A percentile compares a stretch with the other conserved stretches of the same genome.
phyloP scores from a whole-genome alignment of 1,140 invertebrate species.

The Microvelia longipes region DNA sequence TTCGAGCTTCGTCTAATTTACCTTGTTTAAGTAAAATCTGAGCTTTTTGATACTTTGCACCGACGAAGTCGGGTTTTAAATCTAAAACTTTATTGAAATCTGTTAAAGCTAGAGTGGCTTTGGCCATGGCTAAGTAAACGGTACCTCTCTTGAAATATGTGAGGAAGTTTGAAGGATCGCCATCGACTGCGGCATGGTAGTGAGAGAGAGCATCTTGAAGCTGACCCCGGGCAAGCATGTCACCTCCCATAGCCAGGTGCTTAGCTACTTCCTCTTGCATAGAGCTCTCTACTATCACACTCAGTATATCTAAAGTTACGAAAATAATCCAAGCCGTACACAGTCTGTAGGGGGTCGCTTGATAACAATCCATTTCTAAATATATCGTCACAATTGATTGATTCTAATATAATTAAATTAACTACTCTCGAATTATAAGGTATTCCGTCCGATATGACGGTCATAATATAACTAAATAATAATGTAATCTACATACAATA shows the following conservation, averaged over 20 bases:
- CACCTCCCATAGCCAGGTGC: conserved; percentile 83
- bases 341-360: conserved; percentile 17
- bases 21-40: conserved; percentile 81
- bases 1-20: conserved; percentile 59
- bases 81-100: conserved; percentile 87
- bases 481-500: too few relatives aligned
- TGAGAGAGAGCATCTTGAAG: conserved; percentile 90
- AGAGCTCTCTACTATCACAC: conserved; percentile 5
- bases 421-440: not conserved
- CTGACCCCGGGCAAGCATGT: conserved; percentile 78
- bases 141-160: conserved; percentile 90
- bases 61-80: conserved; percentile 84
- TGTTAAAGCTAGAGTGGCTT: conserved; percentile 83
- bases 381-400: too few relatives aligned
- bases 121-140: conserved; percentile 88
- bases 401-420: too few relatives aligned
- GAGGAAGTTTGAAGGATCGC: conserved; percentile 88
- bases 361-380: conserved; percentile 20
- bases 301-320: conserved; percentile 17
- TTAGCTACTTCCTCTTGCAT: conserved; percentile 67
- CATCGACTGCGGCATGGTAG: conserved; percentile 95
- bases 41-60: conserved; percentile 70
- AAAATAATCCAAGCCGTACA: conserved; percentile 20
- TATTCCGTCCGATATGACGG: not conserved
- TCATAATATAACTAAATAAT: not conserved